Conservation (phyloP, 1,140 invertebrate genomes). For the Phymastichus coffea region DNA sequence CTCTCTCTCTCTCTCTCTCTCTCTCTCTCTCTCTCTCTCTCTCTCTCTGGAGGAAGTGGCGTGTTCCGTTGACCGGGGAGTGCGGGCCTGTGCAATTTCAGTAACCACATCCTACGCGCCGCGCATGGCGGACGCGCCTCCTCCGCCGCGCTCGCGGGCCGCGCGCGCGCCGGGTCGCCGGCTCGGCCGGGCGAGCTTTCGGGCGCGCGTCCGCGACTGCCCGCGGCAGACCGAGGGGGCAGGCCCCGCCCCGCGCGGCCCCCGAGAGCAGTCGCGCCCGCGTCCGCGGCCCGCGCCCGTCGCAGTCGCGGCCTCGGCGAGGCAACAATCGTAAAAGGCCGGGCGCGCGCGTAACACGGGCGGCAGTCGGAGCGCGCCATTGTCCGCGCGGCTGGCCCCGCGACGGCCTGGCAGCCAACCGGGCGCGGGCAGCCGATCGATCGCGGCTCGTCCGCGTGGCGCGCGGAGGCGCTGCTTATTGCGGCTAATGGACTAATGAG, state of each 20-base stretch:
- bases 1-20: too few species aligned
- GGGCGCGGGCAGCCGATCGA: background rate
- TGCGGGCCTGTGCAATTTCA: conserved; percentile 56
- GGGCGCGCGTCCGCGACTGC: background rate
- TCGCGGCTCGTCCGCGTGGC: background rate
- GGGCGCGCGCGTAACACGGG: background rate
- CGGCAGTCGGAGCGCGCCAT: conserved; percentile 10
- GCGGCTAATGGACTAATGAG: conserved; percentile 47
- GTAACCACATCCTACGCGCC: conserved; percentile 53
- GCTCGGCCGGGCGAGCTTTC: background rate
- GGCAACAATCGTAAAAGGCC: conserved; percentile 49
- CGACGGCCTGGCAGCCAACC: conserved; percentile 1
- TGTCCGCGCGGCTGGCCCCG: too few species aligned
- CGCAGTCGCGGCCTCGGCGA: conserved; percentile 40
- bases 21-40: too few species aligned
- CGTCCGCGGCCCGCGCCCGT: background rate
- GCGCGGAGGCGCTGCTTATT: conserved; percentile 30
- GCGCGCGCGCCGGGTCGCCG: background rate
- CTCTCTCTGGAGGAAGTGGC: background rate
- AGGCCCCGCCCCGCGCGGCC: conserved; percentile 4
- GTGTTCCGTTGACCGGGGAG: too few species aligned
- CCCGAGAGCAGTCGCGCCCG: background rate
- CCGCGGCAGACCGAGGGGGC: background rate
- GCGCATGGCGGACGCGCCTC: conserved; percentile 44
- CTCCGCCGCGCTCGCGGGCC: conserved; percentile 18